phyloP scores from a whole-genome alignment of 2,797 vertebrate species.

The Cercopithecus mitis region DNA sequence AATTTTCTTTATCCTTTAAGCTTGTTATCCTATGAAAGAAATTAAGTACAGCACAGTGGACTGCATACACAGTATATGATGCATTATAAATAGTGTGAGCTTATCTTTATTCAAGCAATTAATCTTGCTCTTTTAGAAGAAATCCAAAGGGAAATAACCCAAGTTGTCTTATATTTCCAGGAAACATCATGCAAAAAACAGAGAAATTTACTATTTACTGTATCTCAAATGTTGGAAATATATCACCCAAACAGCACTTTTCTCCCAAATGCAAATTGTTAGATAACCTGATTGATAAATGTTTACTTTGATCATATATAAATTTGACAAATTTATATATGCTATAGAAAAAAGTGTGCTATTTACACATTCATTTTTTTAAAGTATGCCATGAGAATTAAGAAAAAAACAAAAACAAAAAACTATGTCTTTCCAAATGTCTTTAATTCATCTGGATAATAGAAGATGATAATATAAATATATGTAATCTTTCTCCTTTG shows the following conservation, averaged over 20 bases:
- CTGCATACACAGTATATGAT: not conserved
- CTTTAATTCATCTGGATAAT: conserved; percentile 34
- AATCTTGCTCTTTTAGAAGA: conserved; percentile 60
- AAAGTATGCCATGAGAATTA: not conserved
- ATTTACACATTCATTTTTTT: not conserved
- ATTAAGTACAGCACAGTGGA: conserved; percentile 55
- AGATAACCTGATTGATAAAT: not conserved
- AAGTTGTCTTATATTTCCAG: conserved; percentile 55
- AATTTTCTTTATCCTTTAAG: conserved; percentile 69
- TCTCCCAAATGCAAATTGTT: not conserved
- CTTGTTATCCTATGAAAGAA: conserved; percentile 62
- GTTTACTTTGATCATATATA: not conserved
- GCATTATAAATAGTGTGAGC: conserved; percentile 56
- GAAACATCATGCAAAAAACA: conserved; percentile 48
- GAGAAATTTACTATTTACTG: conserved; percentile 16
- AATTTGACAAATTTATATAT: not conserved
- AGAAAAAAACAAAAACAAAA: not conserved
- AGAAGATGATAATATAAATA: not conserved
- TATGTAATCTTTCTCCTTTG: not conserved
- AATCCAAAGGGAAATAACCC: conserved; percentile 34
- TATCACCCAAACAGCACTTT: not conserved
- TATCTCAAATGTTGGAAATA: conserved; percentile 1
- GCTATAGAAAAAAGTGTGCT: conserved; percentile 9
- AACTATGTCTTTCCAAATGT: not conserved
- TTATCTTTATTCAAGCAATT: conserved; percentile 63